A percentile compares a stretch with the other conserved stretches of the same genome.
phyloP scores from a whole-genome alignment of 1,140 invertebrate genomes.

The Ectropis grisescens region DNA sequence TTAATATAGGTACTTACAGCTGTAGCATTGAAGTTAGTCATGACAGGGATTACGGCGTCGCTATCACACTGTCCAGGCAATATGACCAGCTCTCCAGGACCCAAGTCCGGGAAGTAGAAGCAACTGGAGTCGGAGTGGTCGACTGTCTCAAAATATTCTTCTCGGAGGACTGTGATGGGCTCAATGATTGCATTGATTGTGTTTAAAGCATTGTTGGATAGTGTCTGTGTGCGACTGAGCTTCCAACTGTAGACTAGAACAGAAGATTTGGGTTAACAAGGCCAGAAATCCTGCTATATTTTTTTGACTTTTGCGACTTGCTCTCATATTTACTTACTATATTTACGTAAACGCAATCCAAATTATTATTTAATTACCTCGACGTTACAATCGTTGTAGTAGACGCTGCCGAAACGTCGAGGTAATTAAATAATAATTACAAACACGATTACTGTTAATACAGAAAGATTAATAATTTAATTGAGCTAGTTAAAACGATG shows the following conservation, averaged over 20 bases:
- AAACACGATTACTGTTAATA: not conserved
- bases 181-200: conserved; percentile 20
- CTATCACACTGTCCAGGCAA: conserved; percentile 43
- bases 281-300: too few relatives aligned
- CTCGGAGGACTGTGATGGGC: conserved; percentile 19
- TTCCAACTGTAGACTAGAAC: conserved; percentile 41
- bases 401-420: too few relatives aligned
- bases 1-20: conserved; percentile 17
- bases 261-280: conserved; percentile 4
- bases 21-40: conserved; percentile 30
- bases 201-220: conserved; percentile 15
- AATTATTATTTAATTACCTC: too few relatives aligned
- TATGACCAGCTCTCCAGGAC: conserved; percentile 25
- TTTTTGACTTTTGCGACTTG: not conserved
- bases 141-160: conserved; percentile 23
- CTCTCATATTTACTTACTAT: too few relatives aligned
- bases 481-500: too few relatives aligned
- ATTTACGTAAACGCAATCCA: too few relatives aligned
- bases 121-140: conserved; percentile 30
- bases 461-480: too few relatives aligned
- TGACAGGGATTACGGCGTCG: conserved; percentile 23
- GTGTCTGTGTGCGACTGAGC: conserved; percentile 19
- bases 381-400: too few relatives aligned
- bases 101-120: conserved; percentile 37
- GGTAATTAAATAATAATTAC: too few relatives aligned